Evolutionary conservation across 2,888 invertebrate genomes (phyloP), one percentile per base, ranked within the genome.

Genomic region (Stenurella melanura): DNA sequence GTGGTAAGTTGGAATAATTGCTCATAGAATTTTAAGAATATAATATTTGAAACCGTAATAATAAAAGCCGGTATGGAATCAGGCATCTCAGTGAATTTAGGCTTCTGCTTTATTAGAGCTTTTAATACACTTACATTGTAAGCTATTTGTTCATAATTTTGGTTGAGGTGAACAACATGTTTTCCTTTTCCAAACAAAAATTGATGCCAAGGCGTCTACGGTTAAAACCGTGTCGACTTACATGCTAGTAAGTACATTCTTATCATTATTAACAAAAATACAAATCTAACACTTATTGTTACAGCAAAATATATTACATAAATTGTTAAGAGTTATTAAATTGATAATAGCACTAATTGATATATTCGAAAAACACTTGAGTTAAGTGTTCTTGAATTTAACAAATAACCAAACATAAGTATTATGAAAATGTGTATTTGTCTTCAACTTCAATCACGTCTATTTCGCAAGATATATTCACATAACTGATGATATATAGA

Each of bases 351-450:
- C 6, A 15, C 1, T 50, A n/a, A 50, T n/a, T 42, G 34, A 17
- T 38, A 10, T 18, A 19, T 64, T 64, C 38, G 64, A 64, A 17
- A 64, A 64, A 64, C 64, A 64, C 42, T 64, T 64, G 42, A 64
- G 10, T 0, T 11, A 38, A 42, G 38, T 17, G 34, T 10, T 18
- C 42, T 17, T 18, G 38, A 19, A 9, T 10, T 64, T 42, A 21
- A 21, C 58, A 19, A 42, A 64, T n/a, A 9, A 10, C n/a, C 7
- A 64, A 64, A 42, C 64, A 64, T 18, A n/a, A n/a, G n/a, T n/a
- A 15, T 42, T 64, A 19, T 34, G n/a, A 64, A 42, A 64, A 64
- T 42, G 12, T 15, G 15, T 42, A 42, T 42, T 42, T 42, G 15
- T 15, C 11, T 42, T 15, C 15, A 15, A 4, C 42, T 42, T 15